Conservation (phyloP, 2,888 invertebrate species). For the Philhelius pedissequus region DNA sequence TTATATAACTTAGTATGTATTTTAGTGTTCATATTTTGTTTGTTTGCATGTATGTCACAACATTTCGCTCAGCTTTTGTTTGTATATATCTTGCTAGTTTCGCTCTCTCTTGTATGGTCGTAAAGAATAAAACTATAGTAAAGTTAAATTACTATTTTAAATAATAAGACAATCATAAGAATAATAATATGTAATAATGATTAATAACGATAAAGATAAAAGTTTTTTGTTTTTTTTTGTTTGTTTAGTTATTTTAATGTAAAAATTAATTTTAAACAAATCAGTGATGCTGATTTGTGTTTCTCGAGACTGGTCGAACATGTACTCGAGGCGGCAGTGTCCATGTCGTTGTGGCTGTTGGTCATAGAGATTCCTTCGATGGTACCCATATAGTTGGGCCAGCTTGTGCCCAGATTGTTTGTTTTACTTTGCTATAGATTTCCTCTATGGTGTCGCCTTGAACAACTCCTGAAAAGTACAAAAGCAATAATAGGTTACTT, state of each 20-base stretch:
- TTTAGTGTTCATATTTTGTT: conserved; percentile 15
- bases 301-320: conserved; percentile 79
- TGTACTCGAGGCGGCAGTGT: conserved; percentile 81
- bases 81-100: conserved; percentile 44
- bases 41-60: conserved; percentile 50
- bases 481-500: no score
- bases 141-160: conserved; percentile 61
- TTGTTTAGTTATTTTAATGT: conserved; percentile 53
- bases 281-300: conserved; percentile 74
- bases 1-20: conserved; percentile 8
- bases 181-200: conserved; percentile 53
- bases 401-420: conserved; percentile 96
- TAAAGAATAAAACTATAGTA: conserved; percentile 65
- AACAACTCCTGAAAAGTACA: conserved; percentile 87
- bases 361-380: conserved; percentile 96
- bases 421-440: conserved; percentile 96
- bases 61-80: conserved; percentile 53
- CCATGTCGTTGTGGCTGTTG: conserved; percentile 82
- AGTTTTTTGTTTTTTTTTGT: conserved; percentile 29
- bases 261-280: conserved; percentile 62
- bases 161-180: conserved; percentile 57
- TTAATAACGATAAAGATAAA: conserved; percentile 62
- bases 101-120: conserved; percentile 57
- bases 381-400: conserved; percentile 98
- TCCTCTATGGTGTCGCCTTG: conserved; percentile 99